These are phyloP conservation scores for Sylvia atricapilla DNA, from an alignment of 2,113 vertebrate genomes.

Conservation along the genomic window DNA sequence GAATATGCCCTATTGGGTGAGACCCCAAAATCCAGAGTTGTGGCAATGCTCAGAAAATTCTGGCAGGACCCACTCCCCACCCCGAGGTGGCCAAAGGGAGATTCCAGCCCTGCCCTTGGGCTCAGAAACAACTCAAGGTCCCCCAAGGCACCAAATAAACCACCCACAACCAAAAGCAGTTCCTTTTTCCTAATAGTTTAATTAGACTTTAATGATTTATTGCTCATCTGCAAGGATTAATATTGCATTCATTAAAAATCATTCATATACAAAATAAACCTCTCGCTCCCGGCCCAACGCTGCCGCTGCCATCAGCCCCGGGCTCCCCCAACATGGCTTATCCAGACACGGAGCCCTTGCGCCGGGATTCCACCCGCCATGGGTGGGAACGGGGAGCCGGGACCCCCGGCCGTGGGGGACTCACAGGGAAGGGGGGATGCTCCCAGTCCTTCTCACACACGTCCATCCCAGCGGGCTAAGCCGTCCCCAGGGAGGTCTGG, in stretches of 20 bases:
- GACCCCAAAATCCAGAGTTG: background rate
- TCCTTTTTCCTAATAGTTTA: conserved; percentile 66
- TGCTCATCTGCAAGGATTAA: conserved; percentile 84
- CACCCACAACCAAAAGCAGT: background rate
- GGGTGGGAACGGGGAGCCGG: background rate
- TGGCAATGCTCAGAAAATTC: fast-evolving
- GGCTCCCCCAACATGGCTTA: conserved; percentile 60
- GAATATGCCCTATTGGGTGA: fast-evolving
- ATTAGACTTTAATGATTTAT: conserved; percentile 81
- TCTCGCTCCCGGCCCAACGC: conserved; percentile 63
- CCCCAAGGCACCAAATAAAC: background rate
- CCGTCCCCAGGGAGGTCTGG: background rate
- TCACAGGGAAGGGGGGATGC: background rate
- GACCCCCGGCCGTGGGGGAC: fast-evolving
- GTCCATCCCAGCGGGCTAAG: background rate
- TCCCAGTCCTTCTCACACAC: background rate
- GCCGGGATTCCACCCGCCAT: background rate
- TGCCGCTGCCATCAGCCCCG: background rate
- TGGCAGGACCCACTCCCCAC: fast-evolving
- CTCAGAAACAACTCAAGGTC: fast-evolving
- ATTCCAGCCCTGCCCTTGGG: background rate
- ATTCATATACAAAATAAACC: conserved; percentile 82
- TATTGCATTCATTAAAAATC: conserved; percentile 86
- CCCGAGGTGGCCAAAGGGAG: background rate
- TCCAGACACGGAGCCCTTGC: conserved; percentile 66